Conservation (phyloP, 2,888 invertebrate genomes). For the Apeira syringaria region DNA sequence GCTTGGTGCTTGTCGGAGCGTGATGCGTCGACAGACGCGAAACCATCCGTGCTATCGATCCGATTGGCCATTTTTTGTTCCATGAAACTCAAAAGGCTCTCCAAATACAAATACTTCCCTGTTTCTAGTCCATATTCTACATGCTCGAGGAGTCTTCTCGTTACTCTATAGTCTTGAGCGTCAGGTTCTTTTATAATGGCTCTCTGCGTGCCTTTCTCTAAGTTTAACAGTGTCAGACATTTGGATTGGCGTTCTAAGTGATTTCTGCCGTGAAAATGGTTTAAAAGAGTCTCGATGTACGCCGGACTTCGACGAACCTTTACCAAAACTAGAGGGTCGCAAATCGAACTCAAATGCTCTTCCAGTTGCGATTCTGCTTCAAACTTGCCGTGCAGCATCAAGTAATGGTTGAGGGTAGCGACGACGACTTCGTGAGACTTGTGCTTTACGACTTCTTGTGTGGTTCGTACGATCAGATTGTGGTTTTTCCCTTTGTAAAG, state of each 20-base stretch:
- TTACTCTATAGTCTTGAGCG: slow-evolving; percentile 17
- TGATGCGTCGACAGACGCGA: neutral
- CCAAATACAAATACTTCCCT: slow-evolving; percentile 4
- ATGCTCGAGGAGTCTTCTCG: slow-evolving; percentile 44
- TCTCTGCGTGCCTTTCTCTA: slow-evolving; percentile 49
- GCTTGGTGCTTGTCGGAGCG: too few species aligned
- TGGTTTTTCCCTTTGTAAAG: neutral
- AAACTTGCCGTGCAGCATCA: neutral
- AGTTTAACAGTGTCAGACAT: slow-evolving; percentile 50
- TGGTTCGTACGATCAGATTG: neutral
- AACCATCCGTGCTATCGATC: neutral
- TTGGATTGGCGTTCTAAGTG: slow-evolving; percentile 64
- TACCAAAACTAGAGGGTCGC: neutral
- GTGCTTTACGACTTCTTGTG: neutral
- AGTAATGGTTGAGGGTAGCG: neutral
- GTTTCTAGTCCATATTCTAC: slow-evolving; percentile 31
- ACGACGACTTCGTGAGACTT: neutral
- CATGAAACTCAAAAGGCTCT: neutral
- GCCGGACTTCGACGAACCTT: neutral
- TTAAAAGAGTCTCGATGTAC: slow-evolving; percentile 60
- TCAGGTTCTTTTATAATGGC: slow-evolving; percentile 37
- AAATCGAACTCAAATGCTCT: neutral
- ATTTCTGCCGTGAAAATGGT: slow-evolving; percentile 38
- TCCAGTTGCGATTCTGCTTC: neutral
- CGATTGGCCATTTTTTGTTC: neutral